Percentiles rank a stretch among this genome's conserved stretches.
These are phyloP conservation scores for Pentalonia nigronervosa DNA, from an alignment of 1,140 invertebrate genomes.

Conservation along the genomic window DNA sequence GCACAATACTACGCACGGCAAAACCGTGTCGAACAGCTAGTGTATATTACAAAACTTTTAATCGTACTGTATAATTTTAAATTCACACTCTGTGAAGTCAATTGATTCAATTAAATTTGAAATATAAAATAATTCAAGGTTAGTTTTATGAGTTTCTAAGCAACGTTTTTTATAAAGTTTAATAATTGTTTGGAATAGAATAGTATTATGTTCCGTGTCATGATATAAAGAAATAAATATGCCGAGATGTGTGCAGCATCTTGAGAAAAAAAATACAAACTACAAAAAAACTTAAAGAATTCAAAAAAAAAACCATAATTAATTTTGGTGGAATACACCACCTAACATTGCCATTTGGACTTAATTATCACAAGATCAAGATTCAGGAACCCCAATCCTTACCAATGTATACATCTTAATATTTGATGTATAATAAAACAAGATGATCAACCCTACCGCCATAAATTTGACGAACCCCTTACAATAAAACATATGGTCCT, in stretches of 20 bases:
- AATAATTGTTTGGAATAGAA: neutral
- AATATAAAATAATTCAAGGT: neutral
- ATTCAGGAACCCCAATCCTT: neutral
- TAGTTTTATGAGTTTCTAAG: neutral
- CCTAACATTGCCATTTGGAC: neutral
- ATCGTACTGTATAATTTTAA: too few relatives aligned
- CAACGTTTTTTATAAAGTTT: neutral
- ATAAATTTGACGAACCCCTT: too few relatives aligned
- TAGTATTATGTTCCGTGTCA: neutral
- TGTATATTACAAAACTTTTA: too few relatives aligned
- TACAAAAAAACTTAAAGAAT: neutral
- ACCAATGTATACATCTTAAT: neutral
- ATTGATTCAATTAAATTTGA: neutral
- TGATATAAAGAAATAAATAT: neutral
- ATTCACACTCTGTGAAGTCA: neutral
- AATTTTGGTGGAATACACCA: too few relatives aligned
- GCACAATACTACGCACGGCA: too few relatives aligned
- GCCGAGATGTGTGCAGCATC: neutral
- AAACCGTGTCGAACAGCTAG: too few relatives aligned
- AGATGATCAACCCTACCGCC: too few relatives aligned
- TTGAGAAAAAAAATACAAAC: neutral
- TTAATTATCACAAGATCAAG: neutral
- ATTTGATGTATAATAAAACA: too few relatives aligned
- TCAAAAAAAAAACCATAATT: too few relatives aligned
- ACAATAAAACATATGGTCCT: too few relatives aligned